Conservation (phyloP, 2,113 vertebrate species). For the Leptobrachium ailaonicum region DNA sequence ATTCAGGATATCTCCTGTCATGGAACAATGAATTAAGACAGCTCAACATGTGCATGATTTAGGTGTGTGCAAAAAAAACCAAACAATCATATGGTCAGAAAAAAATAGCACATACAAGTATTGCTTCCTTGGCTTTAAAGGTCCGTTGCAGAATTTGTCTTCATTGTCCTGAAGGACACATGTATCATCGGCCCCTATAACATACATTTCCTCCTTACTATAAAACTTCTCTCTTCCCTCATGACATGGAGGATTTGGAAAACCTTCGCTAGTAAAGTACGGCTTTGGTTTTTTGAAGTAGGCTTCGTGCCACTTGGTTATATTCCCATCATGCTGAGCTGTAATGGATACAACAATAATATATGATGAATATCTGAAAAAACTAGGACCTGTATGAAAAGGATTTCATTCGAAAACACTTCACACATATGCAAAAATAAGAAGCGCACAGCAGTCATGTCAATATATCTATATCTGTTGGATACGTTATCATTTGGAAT, state of each 20-base stretch:
- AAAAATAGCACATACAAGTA: conserved; percentile 82
- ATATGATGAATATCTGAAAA: conserved; percentile 23
- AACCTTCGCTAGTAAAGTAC: conserved; percentile 89
- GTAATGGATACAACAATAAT: conserved; percentile 32
- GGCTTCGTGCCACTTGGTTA: conserved; percentile 89
- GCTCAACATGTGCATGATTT: not conserved
- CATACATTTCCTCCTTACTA: conserved; percentile 71
- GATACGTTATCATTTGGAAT: too few species aligned
- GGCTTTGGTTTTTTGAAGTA: conserved; percentile 80
- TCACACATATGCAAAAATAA: too few species aligned
- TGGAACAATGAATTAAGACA: not conserved
- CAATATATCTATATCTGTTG: too few species aligned
- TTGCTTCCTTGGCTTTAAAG: conserved; percentile 84
- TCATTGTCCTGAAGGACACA: conserved; percentile 77
- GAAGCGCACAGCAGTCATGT: too few species aligned
- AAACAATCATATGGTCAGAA: not conserved
- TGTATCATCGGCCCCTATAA: conserved; percentile 80
- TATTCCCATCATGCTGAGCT: conserved; percentile 84
- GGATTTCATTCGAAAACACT: too few species aligned
- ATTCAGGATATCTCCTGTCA: not conserved
- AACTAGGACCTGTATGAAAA: too few species aligned
- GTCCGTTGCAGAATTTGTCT: conserved; percentile 87
- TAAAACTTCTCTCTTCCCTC: conserved; percentile 60
- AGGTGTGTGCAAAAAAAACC: not conserved
- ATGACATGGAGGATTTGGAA: conserved; percentile 80